These are phyloP conservation scores for Cephus nigrinus DNA, from an alignment of 2,888 invertebrate genomes.

Conservation along the genomic window DNA sequence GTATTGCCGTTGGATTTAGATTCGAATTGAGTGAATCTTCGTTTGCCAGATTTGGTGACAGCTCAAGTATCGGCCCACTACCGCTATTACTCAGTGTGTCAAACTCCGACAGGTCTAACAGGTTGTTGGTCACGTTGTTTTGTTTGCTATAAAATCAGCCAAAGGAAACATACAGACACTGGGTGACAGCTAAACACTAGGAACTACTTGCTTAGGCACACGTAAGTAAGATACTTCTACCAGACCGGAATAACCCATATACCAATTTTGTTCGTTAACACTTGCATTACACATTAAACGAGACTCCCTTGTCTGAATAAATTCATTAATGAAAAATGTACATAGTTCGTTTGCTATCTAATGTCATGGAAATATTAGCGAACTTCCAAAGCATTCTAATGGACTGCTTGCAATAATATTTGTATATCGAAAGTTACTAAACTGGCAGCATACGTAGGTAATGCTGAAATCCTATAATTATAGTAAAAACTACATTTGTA, in stretches of 20 bases:
- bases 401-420: neutral
- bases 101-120: conserved; percentile 68
- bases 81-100: conserved; percentile 64
- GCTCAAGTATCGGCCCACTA: conserved; percentile 62
- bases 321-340: neutral
- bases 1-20: conserved; percentile 60
- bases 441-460: neutral
- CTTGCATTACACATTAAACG: neutral
- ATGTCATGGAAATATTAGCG: neutral
- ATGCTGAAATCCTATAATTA: neutral
- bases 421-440: neutral
- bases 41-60: conserved; percentile 58
- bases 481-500: neutral
- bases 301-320: neutral
- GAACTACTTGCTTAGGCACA: conserved; percentile 33
- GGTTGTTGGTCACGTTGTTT: conserved; percentile 69
- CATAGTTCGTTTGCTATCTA: neutral
- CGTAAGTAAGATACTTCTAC: conserved; percentile 12
- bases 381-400: neutral
- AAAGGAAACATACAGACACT: conserved; percentile 54
- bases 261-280: neutral
- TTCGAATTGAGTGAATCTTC: conserved; percentile 64
- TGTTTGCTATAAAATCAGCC: conserved; percentile 66
- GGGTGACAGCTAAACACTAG: conserved; percentile 37
- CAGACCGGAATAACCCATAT: neutral